Evolutionary conservation across 2,888 invertebrate genomes (phyloP), one percentile per base, ranked within the genome.

Genomic region (Hydropsyche betteni): DNA sequence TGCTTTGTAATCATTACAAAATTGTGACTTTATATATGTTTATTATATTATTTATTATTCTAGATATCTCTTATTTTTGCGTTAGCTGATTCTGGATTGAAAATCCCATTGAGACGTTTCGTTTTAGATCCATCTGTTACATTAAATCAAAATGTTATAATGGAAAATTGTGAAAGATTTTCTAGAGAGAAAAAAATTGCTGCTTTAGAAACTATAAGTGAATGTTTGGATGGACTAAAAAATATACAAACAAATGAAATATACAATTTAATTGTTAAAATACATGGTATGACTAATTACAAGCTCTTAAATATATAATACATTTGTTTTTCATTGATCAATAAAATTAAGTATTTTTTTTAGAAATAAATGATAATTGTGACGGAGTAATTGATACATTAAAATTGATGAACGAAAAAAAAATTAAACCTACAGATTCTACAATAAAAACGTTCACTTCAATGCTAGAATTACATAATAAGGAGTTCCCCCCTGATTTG

Each of bases 81-180:
- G 0, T 80, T 90, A 78, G 89, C 90, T 0, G 89, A 90, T 75
- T 86, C 87, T 0, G 88, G 88, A 4, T 85, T 86, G 81, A 85
- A 84, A 80, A 88, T 87, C 80, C 85, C 86, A 0, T 82, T 90
- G 0, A 85, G 86, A 74, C 88, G 87, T 77, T 80, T n/a, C 5
- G 5, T 68, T 36, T 71, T 86, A 4, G 90, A 89, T 80, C 89
- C 90, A 0, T 83, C 85, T 0, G 85, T 89, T 8, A 85, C 85
- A 75, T 83, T 89, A 75, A 89, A 89, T 74, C 85, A 88, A 0
- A 88, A 88, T 14, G 85, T 87, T 8, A 80, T 90, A 4, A 68
- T 86, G 12, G 86, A 88, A 3, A 87, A 88, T 75, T 90, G 90
- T 80, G 88, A 89, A 68, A 80, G 85, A 0, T 85, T 87, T 79